Evolutionary conservation across 2,797 vertebrate species (phyloP), one percentile per base, ranked within the genome.

Genomic region (Oophaga sylvatica): DNA sequence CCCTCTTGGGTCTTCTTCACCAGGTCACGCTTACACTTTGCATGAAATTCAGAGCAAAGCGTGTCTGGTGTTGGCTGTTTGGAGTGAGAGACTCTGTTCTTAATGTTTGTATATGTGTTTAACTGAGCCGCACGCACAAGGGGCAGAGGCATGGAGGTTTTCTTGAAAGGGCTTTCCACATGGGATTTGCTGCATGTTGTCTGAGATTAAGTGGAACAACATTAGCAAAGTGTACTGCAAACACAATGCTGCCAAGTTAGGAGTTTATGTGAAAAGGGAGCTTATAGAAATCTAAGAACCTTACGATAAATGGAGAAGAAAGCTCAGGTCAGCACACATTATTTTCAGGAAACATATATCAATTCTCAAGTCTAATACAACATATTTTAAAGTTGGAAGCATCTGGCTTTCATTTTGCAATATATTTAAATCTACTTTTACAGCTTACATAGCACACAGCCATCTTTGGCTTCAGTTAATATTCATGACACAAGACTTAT

Each of bases 141-240:
- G 70, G 77, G 79, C 80, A 83, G 80, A 87, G 80, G 57, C 57
- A 62, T 80, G 80, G 29, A 73, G 80, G 80, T 73, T 89, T 85
- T 80, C 80, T 53, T 89, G 62, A 89, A 67, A 83, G 65, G 84
- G 63, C 57, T 83, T 41, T 80, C 35, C 88, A 65, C 81, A 17
- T 86, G 88, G 88, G 88, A 86, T 86, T 89, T 73, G 88, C 88
- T 65, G 81, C 75, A 31, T 86, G 88, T 89, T 89, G 84, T 89
- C 84, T 89, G 88, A 89, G 84, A 89, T 89, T 89, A 89, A 87
- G 84, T 83, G 75, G 84, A 83, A 80, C 84, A 83, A 86, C 80
- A 83, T 68, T 75, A 80, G 80, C 35, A 80, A 86, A 89, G 80
- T 86, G 80, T 80, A 86, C 59, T 71, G 88, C 67, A 89, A 89